Evolutionary conservation across 2,797 vertebrate genomes (phyloP), one percentile per base, ranked within the genome.

Genomic region (Knipowitschia caucasica): DNA sequence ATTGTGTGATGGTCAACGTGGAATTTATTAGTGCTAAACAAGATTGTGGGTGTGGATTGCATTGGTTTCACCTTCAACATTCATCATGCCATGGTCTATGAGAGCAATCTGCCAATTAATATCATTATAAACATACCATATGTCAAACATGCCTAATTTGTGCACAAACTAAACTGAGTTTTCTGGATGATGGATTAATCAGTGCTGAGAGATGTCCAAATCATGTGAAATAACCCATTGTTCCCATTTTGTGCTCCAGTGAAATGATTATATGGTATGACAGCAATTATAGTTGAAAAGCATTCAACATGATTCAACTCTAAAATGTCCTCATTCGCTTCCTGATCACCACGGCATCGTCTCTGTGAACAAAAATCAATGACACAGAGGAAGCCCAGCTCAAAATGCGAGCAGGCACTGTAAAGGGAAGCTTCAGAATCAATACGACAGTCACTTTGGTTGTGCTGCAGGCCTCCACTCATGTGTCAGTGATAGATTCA

Each of bases 241-340:
- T 35, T 17, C 5, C 15, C 5, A 2, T 5, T 15, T 35, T 35
- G n/a, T n/a, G n/a, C n/a, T n/a, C n/a, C n/a, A n/a, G n/a, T n/a
- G n/a, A n/a, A n/a, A n/a, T n/a, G n/a, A n/a, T n/a, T 1, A 39
- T 14, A 82, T 78, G 72, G 83, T 85, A 77, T 73, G 56, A 29
- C 31, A 60, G 45, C 52, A 66, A 80, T 57, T 71, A 73, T 4
- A 64, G 58, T 35, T 18, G 58, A n/a, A n/a, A n/a, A n/a, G n/a
- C n/a, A n/a, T n/a, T n/a, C n/a, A n/a, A n/a, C n/a, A n/a, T 21
- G 67, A 50, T 49, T 25, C 35, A 44, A 21, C 58, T 50, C 57
- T 47, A 66, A 72, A 66, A 73, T 72, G 63, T 73, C 69, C 70
- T 56, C 59, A 71, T 56, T 74, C 66, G 56, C 39, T 10, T 35